A percentile compares a stretch with the other conserved stretches of the same genome.
These are phyloP conservation scores for Listrodromus nycthemerus DNA, from an alignment of 2,888 invertebrate genomes.

Conservation along the genomic window DNA sequence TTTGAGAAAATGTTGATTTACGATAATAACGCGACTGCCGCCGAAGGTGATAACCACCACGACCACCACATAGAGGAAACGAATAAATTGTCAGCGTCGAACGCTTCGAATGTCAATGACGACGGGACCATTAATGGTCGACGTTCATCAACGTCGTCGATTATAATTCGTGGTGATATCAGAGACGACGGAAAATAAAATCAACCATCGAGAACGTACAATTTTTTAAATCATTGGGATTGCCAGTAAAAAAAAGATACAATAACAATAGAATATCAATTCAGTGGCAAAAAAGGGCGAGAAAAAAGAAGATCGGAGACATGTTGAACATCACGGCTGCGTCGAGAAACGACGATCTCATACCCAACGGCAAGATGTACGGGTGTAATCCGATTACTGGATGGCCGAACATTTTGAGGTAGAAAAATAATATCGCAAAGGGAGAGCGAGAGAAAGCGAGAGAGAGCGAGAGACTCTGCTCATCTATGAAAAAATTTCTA, in stretches of 20 bases:
- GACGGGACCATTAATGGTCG: not conserved
- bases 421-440: too few relatives aligned
- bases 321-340: not conserved
- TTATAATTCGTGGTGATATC: too few relatives aligned
- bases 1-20: conserved; percentile 60
- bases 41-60: conserved; percentile 55
- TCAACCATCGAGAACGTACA: conserved; percentile 52
- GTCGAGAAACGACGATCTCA: not conserved
- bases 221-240: conserved; percentile 59
- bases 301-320: not conserved
- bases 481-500: too few relatives aligned
- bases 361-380: not conserved
- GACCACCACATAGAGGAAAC: not conserved
- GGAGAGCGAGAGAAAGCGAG: too few relatives aligned
- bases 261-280: not conserved
- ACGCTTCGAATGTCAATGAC: not conserved
- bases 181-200: not conserved
- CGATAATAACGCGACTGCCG: conserved; percentile 43
- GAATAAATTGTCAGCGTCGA: conserved; percentile 11
- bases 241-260: conserved; percentile 36
- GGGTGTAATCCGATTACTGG: not conserved
- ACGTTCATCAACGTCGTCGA: too few relatives aligned
- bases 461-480: too few relatives aligned
- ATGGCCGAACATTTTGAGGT: too few relatives aligned
- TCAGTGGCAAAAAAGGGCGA: too few relatives aligned